These are phyloP conservation scores for Elanoides forficatus DNA, from an alignment of 2,113 vertebrate species.

Conservation along the genomic window DNA sequence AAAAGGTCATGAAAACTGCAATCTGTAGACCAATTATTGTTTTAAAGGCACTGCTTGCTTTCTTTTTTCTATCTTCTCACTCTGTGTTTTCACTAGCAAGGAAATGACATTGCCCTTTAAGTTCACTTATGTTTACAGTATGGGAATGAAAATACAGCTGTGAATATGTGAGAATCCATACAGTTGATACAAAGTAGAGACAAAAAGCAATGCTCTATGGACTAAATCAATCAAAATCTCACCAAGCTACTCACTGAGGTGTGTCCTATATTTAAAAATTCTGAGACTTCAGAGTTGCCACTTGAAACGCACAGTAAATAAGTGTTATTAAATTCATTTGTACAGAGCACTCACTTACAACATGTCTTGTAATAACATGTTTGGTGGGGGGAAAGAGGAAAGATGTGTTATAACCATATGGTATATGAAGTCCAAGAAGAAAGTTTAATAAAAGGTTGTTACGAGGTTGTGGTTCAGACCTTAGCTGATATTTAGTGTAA, in stretches of 20 bases:
- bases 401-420: neutral
- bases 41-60: neutral
- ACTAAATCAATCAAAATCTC: neutral
- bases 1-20: neutral
- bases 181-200: neutral
- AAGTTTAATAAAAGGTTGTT: neutral
- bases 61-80: neutral
- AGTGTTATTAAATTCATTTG: neutral
- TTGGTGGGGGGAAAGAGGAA: neutral
- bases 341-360: neutral
- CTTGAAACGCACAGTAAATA: neutral
- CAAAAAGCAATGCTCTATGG: neutral
- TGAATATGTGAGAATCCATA: neutral
- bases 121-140: neutral
- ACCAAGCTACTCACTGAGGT: neutral
- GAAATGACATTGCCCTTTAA: neutral
- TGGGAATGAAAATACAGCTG: neutral
- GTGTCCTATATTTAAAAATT: neutral
- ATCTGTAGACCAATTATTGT: neutral
- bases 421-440: neutral
- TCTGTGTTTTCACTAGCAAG: neutral
- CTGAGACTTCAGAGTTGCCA: neutral
- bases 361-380: neutral
- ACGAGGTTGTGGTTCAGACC: neutral
- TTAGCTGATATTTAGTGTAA: neutral